Percentiles rank a stretch among this genome's conserved stretches.
Conservation (phyloP, 2,113 vertebrate species). For the Isurus oxyrinchus region DNA sequence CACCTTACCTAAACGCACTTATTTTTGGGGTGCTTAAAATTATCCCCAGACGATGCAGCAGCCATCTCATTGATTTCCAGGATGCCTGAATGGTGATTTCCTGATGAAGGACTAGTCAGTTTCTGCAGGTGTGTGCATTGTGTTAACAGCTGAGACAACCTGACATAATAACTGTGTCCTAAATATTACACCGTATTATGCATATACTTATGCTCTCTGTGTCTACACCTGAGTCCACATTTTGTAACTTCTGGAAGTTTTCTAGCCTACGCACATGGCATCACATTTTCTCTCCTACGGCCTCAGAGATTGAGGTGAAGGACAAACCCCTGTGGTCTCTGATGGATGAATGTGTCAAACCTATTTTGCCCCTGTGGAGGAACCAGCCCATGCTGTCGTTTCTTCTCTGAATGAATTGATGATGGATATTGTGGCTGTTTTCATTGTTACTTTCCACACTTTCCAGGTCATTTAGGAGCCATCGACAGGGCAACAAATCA, state of each 20-base stretch:
- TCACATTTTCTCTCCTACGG: neutral
- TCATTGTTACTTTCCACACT: neutral
- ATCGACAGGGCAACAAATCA: neutral
- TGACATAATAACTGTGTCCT: neutral
- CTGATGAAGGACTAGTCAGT: neutral
- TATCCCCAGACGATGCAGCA: too few relatives aligned
- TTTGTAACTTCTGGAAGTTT: neutral
- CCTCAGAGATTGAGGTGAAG: neutral
- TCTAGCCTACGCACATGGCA: neutral
- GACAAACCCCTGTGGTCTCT: neutral
- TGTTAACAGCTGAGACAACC: neutral
- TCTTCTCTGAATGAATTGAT: neutral
- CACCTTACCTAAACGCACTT: too few relatives aligned
- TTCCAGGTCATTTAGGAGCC: neutral
- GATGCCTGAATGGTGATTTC: too few relatives aligned
- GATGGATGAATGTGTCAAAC: neutral
- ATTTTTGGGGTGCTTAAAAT: too few relatives aligned
- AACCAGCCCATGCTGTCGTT: neutral
- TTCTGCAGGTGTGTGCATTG: neutral
- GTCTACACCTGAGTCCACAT: neutral
- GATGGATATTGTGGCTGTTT: neutral
- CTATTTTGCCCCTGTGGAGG: neutral
- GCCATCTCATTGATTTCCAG: too few relatives aligned
- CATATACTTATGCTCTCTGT: neutral
- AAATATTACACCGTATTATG: neutral